A percentile compares a stretch with the other conserved stretches of the same genome.
Evolutionary conservation across 2,113 vertebrate species (phyloP).

Genomic region (Apodemus sylvaticus): DNA sequence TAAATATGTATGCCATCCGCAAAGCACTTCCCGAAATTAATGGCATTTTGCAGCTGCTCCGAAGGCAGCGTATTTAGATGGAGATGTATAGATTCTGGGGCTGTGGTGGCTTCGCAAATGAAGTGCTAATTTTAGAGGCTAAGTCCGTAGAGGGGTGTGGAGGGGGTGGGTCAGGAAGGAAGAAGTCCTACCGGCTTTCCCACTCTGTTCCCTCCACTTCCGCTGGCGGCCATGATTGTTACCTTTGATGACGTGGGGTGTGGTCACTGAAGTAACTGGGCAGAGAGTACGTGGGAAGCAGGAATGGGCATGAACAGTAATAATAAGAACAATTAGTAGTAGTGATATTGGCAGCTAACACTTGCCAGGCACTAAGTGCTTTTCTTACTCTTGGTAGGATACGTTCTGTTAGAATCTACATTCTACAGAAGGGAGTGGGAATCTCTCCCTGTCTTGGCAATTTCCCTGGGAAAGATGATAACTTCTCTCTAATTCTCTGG

Average conservation of each 20-base stretch:
- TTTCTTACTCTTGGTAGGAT: neutral
- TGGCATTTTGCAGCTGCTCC: constrained; percentile 86
- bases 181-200: constrained; percentile 50
- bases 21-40: constrained; percentile 87
- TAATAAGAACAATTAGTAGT: too few species aligned
- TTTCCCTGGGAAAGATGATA: neutral
- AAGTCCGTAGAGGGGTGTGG: neutral
- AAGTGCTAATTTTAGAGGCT: constrained; percentile 83
- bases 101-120: constrained; percentile 80
- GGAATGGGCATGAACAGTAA: neutral
- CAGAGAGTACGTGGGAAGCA: neutral
- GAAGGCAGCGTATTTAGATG: constrained; percentile 81
- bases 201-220: neutral
- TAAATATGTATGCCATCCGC: constrained; percentile 88
- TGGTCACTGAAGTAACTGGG: neutral
- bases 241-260: constrained; percentile 22
- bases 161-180: constrained; percentile 38
- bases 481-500: neutral
- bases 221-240: neutral
- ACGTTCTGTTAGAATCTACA: neutral
- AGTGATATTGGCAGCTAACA: neutral
- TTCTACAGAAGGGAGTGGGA: neutral
- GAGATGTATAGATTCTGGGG: constrained; percentile 80
- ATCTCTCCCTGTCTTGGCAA: neutral
- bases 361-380: neutral